Percentiles rank a stretch among this genome's conserved stretches.
Evolutionary conservation across 2,113 vertebrate species (phyloP).

Genomic region (Zingel zingel): DNA sequence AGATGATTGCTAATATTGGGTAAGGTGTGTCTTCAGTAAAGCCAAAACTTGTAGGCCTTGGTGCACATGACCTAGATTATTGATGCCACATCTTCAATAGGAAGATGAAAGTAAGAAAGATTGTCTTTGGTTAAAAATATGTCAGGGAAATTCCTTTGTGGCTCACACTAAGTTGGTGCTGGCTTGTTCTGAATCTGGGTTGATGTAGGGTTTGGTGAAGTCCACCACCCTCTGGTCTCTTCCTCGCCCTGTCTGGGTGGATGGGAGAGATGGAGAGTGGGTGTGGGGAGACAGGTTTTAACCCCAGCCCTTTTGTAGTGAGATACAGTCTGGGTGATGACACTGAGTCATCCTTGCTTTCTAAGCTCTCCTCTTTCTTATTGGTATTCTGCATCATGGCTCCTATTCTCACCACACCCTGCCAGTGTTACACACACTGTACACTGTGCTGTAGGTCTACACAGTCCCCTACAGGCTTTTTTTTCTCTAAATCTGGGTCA

Average conservation of each 20-base stretch:
- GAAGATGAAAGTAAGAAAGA: conserved; percentile 59
- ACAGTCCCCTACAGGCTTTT: conserved; percentile 49
- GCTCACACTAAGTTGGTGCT: conserved; percentile 62
- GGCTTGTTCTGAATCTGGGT: conserved; percentile 51
- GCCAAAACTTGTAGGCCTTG: conserved; percentile 13
- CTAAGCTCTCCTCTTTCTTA: conserved; percentile 35
- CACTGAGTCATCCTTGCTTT: conserved; percentile 67
- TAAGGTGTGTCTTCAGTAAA: conserved; percentile 30
- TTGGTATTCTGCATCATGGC: conserved; percentile 45
- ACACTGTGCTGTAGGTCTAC: conserved; percentile 41
- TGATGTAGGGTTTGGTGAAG: conserved; percentile 59
- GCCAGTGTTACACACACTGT: conserved; percentile 16
- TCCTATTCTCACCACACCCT: conserved; percentile 64
- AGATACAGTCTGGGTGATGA: conserved; percentile 53
- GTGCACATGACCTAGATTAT: conserved; percentile 67
- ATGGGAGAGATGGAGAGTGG: conserved; percentile 15
- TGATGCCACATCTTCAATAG: conserved; percentile 41
- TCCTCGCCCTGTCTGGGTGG: conserved; percentile 31
- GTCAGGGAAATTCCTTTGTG: conserved; percentile 76
- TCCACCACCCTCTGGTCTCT: conserved; percentile 45
- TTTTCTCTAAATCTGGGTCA: conserved; percentile 61
- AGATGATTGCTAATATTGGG: conserved; percentile 18
- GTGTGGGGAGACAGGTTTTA: conserved; percentile 33
- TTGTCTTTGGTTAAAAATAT: conserved; percentile 64
- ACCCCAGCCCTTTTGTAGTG: conserved; percentile 32